Evolutionary conservation across 1,140 invertebrate species (phyloP).

Genomic region (Tyrophagus putrescentiae): DNA sequence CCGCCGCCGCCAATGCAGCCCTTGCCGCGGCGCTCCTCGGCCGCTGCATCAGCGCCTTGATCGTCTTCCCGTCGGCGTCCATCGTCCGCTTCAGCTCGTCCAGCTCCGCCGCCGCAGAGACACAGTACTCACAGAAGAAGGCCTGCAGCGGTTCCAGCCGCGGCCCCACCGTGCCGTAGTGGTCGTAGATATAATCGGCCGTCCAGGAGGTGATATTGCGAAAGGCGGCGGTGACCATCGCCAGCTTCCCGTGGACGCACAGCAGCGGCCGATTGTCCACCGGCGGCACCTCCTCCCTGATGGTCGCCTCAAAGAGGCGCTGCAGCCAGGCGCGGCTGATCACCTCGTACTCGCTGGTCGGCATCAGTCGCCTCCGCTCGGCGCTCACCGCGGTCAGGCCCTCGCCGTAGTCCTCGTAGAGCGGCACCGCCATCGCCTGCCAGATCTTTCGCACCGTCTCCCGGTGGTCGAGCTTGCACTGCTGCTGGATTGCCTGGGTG

Average conservation of each 20-base stretch:
- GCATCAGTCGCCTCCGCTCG: not conserved
- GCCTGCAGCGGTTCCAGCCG: slow-evolving; percentile 34
- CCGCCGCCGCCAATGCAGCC: too few species aligned
- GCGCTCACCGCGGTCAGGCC: too few species aligned
- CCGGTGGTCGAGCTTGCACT: not conserved
- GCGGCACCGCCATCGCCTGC: slow-evolving; percentile 2
- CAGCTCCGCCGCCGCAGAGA: slow-evolving; percentile 37
- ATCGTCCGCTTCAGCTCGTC: slow-evolving; percentile 31
- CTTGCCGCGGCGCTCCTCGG: too few species aligned
- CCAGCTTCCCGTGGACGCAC: slow-evolving; percentile 21
- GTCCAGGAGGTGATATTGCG: slow-evolving; percentile 21
- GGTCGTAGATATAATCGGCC: slow-evolving; percentile 36
- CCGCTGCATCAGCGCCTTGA: slow-evolving; percentile 31
- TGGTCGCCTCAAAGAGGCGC: slow-evolving; percentile 26
- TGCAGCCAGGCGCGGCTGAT: slow-evolving; percentile 22
- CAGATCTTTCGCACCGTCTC: not conserved
- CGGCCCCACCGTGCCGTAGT: slow-evolving; percentile 37
- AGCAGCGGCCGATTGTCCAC: slow-evolving; percentile 23
- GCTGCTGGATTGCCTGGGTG: not conserved
- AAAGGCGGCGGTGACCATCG: not conserved
- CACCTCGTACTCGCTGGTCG: slow-evolving; percentile 15
- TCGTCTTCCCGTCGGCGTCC: slow-evolving; percentile 33
- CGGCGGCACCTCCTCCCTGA: slow-evolving; percentile 29
- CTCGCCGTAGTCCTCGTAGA: too few species aligned
- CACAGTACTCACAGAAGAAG: slow-evolving; percentile 39